A percentile compares a stretch with the other conserved stretches of the same genome.
Evolutionary conservation across 2,113 vertebrate genomes (phyloP).

Genomic region (Gasterosteus aculeatus): DNA sequence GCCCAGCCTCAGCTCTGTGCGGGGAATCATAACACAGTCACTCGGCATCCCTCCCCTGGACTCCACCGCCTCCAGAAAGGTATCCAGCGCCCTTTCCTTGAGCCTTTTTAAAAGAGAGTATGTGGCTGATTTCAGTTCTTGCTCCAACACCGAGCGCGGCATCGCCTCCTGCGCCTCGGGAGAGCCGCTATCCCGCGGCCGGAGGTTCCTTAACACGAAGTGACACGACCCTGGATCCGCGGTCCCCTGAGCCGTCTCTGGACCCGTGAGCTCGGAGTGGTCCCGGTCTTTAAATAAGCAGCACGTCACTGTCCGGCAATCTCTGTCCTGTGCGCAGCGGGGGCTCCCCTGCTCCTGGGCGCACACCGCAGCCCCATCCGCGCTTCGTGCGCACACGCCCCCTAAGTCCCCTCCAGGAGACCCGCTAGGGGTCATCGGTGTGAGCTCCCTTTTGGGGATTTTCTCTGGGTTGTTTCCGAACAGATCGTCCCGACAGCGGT

Average conservation of each 20-base stretch:
- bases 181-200: slow-evolving; percentile 67
- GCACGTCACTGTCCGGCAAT: slow-evolving; percentile 88
- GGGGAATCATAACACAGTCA: slow-evolving; percentile 90
- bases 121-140: slow-evolving; percentile 91
- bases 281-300: slow-evolving; percentile 91
- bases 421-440: slow-evolving; percentile 83
- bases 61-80: slow-evolving; percentile 94
- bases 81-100: slow-evolving; percentile 92
- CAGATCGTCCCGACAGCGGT: slow-evolving; percentile 82
- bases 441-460: slow-evolving; percentile 83
- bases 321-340: slow-evolving; percentile 83
- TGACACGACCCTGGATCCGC: slow-evolving; percentile 77
- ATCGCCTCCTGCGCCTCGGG: slow-evolving; percentile 82
- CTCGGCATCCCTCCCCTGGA: slow-evolving; percentile 92
- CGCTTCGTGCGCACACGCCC: slow-evolving; percentile 73
- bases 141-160: slow-evolving; percentile 85
- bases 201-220: slow-evolving; percentile 66
- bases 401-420: slow-evolving; percentile 70
- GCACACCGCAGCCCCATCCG: slow-evolving; percentile 77
- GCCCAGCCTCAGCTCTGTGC: slow-evolving; percentile 86
- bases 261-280: slow-evolving; percentile 73
- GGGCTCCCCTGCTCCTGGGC: slow-evolving; percentile 79
- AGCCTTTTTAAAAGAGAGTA: slow-evolving; percentile 92
- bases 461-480: slow-evolving; percentile 83
- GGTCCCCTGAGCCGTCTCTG: slow-evolving; percentile 68